Evolutionary conservation across 2,797 vertebrate genomes (phyloP).

Genomic region (Anguilla pacifica): DNA sequence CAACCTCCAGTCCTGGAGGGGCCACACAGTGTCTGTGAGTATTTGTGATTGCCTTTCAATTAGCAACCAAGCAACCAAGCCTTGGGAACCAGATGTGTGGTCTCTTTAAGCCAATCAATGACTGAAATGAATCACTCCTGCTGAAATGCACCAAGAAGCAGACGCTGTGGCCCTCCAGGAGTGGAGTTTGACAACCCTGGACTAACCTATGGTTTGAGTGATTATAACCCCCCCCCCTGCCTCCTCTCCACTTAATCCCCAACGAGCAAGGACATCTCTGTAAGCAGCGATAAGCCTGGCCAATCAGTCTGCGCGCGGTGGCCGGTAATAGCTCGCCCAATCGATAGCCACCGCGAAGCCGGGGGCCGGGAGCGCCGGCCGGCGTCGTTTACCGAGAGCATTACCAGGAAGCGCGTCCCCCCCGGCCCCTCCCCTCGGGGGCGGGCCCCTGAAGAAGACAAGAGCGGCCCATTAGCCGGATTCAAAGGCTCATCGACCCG

Average conservation of each 20-base stretch:
- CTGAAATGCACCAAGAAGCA: too few species aligned
- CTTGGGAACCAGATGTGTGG: too few species aligned
- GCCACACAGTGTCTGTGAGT: too few species aligned
- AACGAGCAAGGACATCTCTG: not conserved
- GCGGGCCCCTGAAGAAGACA: constrained; percentile 31
- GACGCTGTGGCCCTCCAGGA: too few species aligned
- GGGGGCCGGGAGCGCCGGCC: not conserved
- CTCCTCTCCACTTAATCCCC: not conserved
- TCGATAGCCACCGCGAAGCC: not conserved
- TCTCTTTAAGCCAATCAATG: too few species aligned
- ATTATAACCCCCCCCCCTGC: not conserved
- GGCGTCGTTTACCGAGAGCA: not conserved
- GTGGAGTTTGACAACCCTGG: not conserved
- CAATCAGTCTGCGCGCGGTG: not conserved
- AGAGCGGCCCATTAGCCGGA: constrained; percentile 25
- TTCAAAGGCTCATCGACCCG: constrained; percentile 18
- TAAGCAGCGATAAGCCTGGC: not conserved
- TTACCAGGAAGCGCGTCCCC: not conserved
- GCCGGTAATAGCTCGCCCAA: not conserved
- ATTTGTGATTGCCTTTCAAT: too few species aligned
- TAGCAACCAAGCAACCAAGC: too few species aligned
- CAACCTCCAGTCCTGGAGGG: not conserved
- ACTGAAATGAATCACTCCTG: too few species aligned
- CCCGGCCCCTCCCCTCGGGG: not conserved
- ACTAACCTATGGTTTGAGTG: not conserved